Evolutionary conservation across 2,113 vertebrate species (phyloP).

Genomic region (Rhadina sibilatrix): DNA sequence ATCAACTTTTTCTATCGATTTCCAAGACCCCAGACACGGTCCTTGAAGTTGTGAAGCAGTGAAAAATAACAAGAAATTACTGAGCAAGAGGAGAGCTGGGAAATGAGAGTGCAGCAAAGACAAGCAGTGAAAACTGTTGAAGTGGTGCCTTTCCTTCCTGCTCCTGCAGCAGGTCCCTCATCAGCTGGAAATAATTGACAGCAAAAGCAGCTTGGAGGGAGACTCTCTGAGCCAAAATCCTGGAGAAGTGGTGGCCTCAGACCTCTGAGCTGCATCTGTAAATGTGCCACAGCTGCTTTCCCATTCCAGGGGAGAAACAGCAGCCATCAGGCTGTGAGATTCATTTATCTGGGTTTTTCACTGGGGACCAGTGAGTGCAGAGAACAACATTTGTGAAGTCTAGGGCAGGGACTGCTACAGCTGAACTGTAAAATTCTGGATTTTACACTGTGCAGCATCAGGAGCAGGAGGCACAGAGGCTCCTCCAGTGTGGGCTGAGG

Average conservation of each 20-base stretch:
- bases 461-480: background rate
- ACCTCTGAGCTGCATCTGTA: background rate
- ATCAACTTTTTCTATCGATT: slow-evolving; percentile 5
- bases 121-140: background rate
- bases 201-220: background rate
- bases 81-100: background rate
- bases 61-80: background rate
- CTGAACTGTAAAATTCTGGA: background rate
- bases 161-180: background rate
- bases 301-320: background rate
- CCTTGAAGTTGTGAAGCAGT: background rate
- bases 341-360: background rate
- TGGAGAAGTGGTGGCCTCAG: background rate
- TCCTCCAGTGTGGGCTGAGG: background rate
- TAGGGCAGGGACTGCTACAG: background rate
- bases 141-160: background rate
- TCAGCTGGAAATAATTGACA: background rate
- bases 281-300: background rate
- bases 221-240: background rate
- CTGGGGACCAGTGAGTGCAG: background rate
- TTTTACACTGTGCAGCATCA: background rate
- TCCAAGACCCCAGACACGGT: background rate
- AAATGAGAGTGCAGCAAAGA: background rate
- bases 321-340: background rate
- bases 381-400: background rate